These are phyloP conservation scores for Lepas anatifera DNA, from an alignment of 2,888 invertebrate species.

Conservation along the genomic window DNA sequence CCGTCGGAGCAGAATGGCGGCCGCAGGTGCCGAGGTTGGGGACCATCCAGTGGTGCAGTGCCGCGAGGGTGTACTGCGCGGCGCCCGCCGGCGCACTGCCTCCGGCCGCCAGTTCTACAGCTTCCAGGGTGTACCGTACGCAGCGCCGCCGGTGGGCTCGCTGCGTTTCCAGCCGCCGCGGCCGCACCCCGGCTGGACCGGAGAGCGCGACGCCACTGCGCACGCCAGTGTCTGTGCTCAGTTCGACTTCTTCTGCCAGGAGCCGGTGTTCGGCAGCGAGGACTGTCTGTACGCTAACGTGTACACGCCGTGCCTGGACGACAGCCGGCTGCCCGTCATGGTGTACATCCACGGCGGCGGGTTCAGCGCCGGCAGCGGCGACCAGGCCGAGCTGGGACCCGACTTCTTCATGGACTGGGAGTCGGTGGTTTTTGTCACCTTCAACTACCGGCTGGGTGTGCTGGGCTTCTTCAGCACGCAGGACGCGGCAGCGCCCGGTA, in stretches of 20 bases:
- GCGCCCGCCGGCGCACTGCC: too few species aligned
- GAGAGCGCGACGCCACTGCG: neutral
- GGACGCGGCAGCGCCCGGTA: too few species aligned
- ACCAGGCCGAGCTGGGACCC: neutral
- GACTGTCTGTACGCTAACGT: neutral
- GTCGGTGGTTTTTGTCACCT: constrained; percentile 25
- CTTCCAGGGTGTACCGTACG: neutral
- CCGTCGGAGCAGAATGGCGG: too few species aligned
- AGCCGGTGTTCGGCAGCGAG: too few species aligned
- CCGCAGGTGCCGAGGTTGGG: too few species aligned
- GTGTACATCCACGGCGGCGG: constrained; percentile 28
- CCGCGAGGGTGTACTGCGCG: too few species aligned
- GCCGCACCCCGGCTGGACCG: neutral
- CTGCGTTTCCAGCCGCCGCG: neutral
- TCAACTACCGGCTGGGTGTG: constrained; percentile 24
- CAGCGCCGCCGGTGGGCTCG: neutral
- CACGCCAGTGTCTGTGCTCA: neutral
- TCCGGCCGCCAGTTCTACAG: too few species aligned
- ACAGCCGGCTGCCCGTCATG: constrained; percentile 24
- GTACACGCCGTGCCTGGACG: neutral
- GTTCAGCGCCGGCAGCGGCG: constrained; percentile 24
- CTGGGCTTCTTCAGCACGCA: constrained; percentile 29
- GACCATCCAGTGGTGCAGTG: too few species aligned
- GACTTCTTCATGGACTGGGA: neutral
- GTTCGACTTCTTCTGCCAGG: neutral